Percentiles rank a stretch among this genome's conserved stretches.
These are phyloP conservation scores for rabbit (Oryctolagus cuniculus) DNA, from an alignment of 2,113 vertebrate genomes.

Conservation along the genomic window DNA sequence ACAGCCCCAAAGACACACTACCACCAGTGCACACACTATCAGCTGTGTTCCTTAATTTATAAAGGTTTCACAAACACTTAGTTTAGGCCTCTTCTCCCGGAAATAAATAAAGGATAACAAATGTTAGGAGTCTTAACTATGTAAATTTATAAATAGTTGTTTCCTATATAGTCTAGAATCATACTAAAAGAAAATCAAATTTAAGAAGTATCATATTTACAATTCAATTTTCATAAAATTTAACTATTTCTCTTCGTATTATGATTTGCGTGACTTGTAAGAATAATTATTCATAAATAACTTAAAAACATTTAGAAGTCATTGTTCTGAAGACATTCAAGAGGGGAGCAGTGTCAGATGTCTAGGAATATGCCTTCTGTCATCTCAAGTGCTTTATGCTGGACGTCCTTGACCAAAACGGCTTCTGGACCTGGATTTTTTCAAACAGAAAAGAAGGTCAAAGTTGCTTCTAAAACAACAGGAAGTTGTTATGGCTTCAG, in stretches of 20 bases:
- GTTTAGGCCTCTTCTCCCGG: slow-evolving; percentile 58
- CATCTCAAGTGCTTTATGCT: slow-evolving; percentile 78
- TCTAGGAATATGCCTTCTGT: slow-evolving; percentile 71
- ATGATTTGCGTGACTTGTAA: slow-evolving; percentile 81
- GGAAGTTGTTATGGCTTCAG: not conserved
- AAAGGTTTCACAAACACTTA: slow-evolving; percentile 48
- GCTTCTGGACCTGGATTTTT: slow-evolving; percentile 87
- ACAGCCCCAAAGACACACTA: slow-evolving; percentile 59
- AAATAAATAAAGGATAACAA: slow-evolving; percentile 76
- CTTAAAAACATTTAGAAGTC: slow-evolving; percentile 82
- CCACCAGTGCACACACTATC: not conserved
- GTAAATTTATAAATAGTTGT: slow-evolving; percentile 79
- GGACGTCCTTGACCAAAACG: slow-evolving; percentile 89
- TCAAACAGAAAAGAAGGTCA: slow-evolving; percentile 77
- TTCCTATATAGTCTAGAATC: slow-evolving; percentile 79
- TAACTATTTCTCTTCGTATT: slow-evolving; percentile 79
- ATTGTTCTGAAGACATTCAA: slow-evolving; percentile 70
- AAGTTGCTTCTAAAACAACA: slow-evolving; percentile 39
- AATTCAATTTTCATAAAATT: slow-evolving; percentile 85
- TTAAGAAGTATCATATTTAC: slow-evolving; percentile 85
- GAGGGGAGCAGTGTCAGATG: slow-evolving; percentile 72
- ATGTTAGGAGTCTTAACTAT: slow-evolving; percentile 73
- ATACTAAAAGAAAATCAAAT: slow-evolving; percentile 77
- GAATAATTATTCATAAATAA: slow-evolving; percentile 83
- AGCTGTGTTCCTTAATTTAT: slow-evolving; percentile 70